A percentile compares a stretch with the other conserved stretches of the same genome.
Evolutionary conservation across 2,797 vertebrate genomes (phyloP).

Genomic region (Sebastes trivittatus): DNA sequence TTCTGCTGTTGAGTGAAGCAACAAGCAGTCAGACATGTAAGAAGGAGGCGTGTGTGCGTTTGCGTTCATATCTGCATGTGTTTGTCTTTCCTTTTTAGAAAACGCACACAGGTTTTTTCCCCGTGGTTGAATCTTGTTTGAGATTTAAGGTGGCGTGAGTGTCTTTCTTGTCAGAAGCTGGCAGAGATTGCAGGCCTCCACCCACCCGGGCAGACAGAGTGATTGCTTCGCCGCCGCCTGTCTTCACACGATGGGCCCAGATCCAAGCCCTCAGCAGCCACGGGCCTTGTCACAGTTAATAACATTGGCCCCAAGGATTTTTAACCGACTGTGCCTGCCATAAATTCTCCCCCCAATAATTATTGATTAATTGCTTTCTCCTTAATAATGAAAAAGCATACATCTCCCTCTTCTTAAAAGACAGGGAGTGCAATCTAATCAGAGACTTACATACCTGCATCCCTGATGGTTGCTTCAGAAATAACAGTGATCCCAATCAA

Average conservation of each 20-base stretch:
- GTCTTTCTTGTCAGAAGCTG: conserved; percentile 49
- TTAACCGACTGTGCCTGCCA: conserved; percentile 54
- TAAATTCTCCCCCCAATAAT: conserved; percentile 69
- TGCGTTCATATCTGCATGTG: conserved; percentile 1
- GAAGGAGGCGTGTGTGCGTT: neutral
- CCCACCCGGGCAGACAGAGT: conserved; percentile 44
- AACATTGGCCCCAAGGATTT: conserved; percentile 64
- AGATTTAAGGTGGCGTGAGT: conserved; percentile 32
- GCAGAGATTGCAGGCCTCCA: conserved; percentile 46
- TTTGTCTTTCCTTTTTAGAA: conserved; percentile 15
- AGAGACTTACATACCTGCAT: conserved; percentile 64
- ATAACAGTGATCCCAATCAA: conserved; percentile 60
- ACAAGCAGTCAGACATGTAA: conserved; percentile 36
- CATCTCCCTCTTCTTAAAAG: conserved; percentile 71
- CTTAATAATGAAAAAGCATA: conserved; percentile 79
- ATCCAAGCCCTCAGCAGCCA: conserved; percentile 53
- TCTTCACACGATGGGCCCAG: conserved; percentile 34
- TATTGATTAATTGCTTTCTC: conserved; percentile 83
- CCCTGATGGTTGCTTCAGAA: conserved; percentile 62
- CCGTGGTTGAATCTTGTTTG: neutral
- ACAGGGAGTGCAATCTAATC: conserved; percentile 79
- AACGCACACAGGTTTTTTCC: conserved; percentile 1
- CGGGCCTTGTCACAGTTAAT: conserved; percentile 66
- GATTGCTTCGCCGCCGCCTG: conserved; percentile 47
- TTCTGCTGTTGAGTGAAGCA: conserved; percentile 30